These are phyloP conservation scores for Dryomyza anilis DNA, from an alignment of 2,888 invertebrate genomes.

Conservation along the genomic window DNA sequence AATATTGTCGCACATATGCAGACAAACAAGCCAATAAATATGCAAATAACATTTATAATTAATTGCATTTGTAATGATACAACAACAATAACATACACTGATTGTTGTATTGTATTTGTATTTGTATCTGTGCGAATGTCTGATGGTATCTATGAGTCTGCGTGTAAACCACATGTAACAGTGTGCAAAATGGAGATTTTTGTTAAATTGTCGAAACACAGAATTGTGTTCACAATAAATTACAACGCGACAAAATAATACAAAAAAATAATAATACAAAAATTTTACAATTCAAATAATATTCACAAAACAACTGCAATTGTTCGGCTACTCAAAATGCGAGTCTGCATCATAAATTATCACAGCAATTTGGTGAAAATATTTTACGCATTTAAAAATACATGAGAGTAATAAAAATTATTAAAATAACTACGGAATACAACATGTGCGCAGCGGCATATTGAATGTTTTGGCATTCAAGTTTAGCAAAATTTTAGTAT, in stretches of 20 bases:
- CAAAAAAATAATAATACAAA: background rate
- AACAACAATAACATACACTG: background rate
- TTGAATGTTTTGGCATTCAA: too few relatives aligned
- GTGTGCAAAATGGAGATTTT: background rate
- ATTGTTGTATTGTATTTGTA: background rate
- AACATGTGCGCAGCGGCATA: too few relatives aligned
- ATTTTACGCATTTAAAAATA: too few relatives aligned
- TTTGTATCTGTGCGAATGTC: background rate
- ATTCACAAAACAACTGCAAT: background rate
- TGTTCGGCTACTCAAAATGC: background rate
- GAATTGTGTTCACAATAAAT: background rate
- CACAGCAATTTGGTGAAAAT: too few relatives aligned
- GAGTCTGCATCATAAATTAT: background rate
- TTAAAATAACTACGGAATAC: too few relatives aligned
- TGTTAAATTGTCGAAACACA: background rate
- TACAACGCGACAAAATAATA: background rate
- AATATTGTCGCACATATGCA: background rate
- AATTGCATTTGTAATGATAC: slow-evolving; percentile 8
- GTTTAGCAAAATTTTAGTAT: too few relatives aligned
- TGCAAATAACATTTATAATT: slow-evolving; percentile 4
- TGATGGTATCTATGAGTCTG: background rate
- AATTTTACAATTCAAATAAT: background rate
- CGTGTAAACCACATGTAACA: background rate
- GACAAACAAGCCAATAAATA: background rate
- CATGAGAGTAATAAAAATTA: too few relatives aligned